These are phyloP conservation scores for Arenicola marina DNA, from an alignment of 2,888 invertebrate species.

Conservation along the genomic window DNA sequence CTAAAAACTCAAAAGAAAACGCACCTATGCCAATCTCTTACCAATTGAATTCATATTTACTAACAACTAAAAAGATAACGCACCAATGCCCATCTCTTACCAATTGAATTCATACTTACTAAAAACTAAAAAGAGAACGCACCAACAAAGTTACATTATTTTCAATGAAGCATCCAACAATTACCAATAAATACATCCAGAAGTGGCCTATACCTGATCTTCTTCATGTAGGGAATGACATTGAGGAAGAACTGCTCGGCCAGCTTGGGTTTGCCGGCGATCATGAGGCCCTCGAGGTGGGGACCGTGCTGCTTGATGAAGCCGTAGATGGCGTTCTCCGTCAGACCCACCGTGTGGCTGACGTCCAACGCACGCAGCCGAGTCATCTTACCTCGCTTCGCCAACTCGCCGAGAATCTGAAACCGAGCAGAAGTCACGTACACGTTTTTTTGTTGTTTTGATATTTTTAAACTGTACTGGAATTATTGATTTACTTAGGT, in stretches of 20 bases:
- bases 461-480: no score
- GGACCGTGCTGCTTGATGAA: slow-evolving; percentile 88
- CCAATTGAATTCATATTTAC: no score
- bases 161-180: no score
- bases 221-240: slow-evolving; percentile 85
- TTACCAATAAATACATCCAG: no score
- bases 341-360: slow-evolving; percentile 92
- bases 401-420: slow-evolving; percentile 84
- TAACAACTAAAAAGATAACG: no score
- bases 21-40: no score
- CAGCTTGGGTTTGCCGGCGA: slow-evolving; percentile 96
- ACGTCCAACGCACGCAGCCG: slow-evolving; percentile 86
- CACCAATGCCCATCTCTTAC: no score
- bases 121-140: no score
- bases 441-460: not conserved
- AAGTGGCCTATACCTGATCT: slow-evolving; percentile 80
- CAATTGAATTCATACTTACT: no score
- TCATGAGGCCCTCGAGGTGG: slow-evolving; percentile 83
- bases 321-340: slow-evolving; percentile 88
- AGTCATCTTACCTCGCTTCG: slow-evolving; percentile 78
- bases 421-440: slow-evolving; percentile 13
- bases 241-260: slow-evolving; percentile 98
- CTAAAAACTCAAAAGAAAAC: no score
- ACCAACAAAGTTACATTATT: no score
- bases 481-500: no score